A percentile compares a stretch with the other conserved stretches of the same genome.
phyloP scores from a whole-genome alignment of 1,140 invertebrate genomes.

The Brachystomella parvula region DNA sequence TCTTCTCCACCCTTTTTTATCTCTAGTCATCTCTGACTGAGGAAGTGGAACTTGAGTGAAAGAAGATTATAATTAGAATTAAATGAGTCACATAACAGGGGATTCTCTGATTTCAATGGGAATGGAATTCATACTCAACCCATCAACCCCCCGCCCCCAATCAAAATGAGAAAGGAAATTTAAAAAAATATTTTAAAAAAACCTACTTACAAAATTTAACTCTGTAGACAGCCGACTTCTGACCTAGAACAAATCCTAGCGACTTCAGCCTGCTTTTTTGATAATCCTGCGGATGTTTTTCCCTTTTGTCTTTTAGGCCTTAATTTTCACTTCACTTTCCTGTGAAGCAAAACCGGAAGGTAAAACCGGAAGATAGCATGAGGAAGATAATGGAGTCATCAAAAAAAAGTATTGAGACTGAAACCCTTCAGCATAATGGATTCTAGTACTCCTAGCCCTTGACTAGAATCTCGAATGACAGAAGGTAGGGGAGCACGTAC shows the following conservation, averaged over 20 bases:
- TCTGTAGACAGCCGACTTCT: background rate
- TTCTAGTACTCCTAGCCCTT: background rate
- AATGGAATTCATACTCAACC: too few relatives aligned
- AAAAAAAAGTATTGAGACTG: background rate
- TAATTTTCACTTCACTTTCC: background rate
- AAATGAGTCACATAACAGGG: too few relatives aligned
- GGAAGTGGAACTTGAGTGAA: background rate
- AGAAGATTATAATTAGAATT: background rate
- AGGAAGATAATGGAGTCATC: background rate
- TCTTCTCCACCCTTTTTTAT: background rate
- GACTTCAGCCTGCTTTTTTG: too few relatives aligned
- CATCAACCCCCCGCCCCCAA: too few relatives aligned
- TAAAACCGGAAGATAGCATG: background rate
- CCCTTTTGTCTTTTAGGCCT: too few relatives aligned
- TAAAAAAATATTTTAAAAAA: too few relatives aligned
- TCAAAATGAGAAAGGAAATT: too few relatives aligned
- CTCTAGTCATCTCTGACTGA: background rate
- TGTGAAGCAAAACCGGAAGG: background rate
- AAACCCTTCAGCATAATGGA: background rate
- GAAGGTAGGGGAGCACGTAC: background rate
- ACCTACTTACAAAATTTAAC: background rate
- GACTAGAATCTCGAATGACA: background rate
- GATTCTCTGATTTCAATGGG: too few relatives aligned
- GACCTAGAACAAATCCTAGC: too few relatives aligned
- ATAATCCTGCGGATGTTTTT: too few relatives aligned